These are phyloP conservation scores for Gouania willdenowi DNA, from an alignment of 2,797 vertebrate species.

Conservation along the genomic window DNA sequence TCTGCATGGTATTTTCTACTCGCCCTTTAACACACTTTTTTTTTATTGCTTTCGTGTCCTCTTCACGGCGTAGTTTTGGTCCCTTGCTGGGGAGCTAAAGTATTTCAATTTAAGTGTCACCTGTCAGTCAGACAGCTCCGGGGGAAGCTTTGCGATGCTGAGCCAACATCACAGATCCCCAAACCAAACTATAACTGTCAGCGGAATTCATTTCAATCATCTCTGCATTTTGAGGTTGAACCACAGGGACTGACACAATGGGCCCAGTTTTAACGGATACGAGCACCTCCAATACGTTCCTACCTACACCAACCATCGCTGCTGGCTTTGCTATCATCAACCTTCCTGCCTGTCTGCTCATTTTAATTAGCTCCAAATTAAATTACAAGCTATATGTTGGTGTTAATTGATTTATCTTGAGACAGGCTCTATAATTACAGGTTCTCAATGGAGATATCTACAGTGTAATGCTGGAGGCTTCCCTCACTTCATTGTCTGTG, in stretches of 20 bases:
- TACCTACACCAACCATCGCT: slow-evolving; percentile 30
- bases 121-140: slow-evolving; percentile 65
- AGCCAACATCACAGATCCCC: slow-evolving; percentile 31
- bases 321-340: no score
- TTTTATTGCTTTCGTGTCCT: slow-evolving; percentile 5
- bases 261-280: slow-evolving; percentile 30
- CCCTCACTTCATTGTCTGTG: slow-evolving; percentile 50
- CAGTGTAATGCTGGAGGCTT: slow-evolving; percentile 49
- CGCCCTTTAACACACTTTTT: not conserved
- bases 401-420: slow-evolving; percentile 79
- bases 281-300: slow-evolving; percentile 24
- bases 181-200: slow-evolving; percentile 32
- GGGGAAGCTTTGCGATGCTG: slow-evolving; percentile 52
- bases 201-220: slow-evolving; percentile 65
- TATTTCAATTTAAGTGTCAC: slow-evolving; percentile 69
- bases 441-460: slow-evolving; percentile 71
- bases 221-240: slow-evolving; percentile 19
- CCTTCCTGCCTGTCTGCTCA: slow-evolving; percentile 40
- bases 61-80: slow-evolving; percentile 18
- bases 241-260: slow-evolving; percentile 37
- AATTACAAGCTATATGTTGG: slow-evolving; percentile 80
- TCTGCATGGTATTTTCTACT: slow-evolving; percentile 1
- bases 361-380: slow-evolving; percentile 79
- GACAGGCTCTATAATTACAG: slow-evolving; percentile 78
- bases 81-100: slow-evolving; percentile 47